A percentile compares a stretch with the other conserved stretches of the same genome.
Evolutionary conservation across 2,797 vertebrate genomes (phyloP).

Genomic region (Eutrigla gurnardus): DNA sequence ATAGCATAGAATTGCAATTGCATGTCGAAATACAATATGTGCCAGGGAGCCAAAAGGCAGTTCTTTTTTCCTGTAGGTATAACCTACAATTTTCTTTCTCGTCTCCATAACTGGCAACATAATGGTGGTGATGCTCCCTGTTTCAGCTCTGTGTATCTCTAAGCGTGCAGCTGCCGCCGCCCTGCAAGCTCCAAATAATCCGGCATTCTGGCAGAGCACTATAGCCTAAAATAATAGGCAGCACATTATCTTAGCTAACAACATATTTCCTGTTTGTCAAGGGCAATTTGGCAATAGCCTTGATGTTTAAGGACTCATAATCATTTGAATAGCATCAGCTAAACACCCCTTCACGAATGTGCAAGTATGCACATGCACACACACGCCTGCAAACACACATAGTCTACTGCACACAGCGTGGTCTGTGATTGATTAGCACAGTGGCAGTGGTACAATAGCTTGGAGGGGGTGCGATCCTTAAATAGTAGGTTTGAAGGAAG

Average conservation of each 20-base stretch:
- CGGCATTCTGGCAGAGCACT: constrained; percentile 67
- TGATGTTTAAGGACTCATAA: constrained; percentile 81
- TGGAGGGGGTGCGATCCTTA: constrained; percentile 81
- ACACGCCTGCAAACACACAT: not conserved
- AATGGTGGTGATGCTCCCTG: constrained; percentile 64
- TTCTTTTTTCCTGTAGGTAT: constrained; percentile 65
- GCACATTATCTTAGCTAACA: constrained; percentile 80
- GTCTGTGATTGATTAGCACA: constrained; percentile 86
- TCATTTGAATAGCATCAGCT: constrained; percentile 74
- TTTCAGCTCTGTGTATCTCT: constrained; percentile 76
- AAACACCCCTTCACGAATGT: constrained; percentile 61
- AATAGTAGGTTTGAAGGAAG: constrained; percentile 81
- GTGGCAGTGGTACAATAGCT: constrained; percentile 86
- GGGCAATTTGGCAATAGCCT: constrained; percentile 82
- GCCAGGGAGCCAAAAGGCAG: constrained; percentile 44
- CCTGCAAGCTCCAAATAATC: constrained; percentile 77
- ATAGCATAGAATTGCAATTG: constrained; percentile 43
- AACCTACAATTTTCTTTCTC: constrained; percentile 67
- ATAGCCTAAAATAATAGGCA: constrained; percentile 79
- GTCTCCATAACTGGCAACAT: constrained; percentile 72
- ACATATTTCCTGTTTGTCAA: constrained; percentile 80
- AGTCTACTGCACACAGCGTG: constrained; percentile 62
- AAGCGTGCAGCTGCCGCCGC: constrained; percentile 75
- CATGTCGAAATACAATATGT: constrained; percentile 52
- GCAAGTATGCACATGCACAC: constrained; percentile 31